Percentiles rank a stretch among this genome's conserved stretches.
Evolutionary conservation across 2,797 vertebrate species (phyloP).

Genomic region (Chelon labrosus): DNA sequence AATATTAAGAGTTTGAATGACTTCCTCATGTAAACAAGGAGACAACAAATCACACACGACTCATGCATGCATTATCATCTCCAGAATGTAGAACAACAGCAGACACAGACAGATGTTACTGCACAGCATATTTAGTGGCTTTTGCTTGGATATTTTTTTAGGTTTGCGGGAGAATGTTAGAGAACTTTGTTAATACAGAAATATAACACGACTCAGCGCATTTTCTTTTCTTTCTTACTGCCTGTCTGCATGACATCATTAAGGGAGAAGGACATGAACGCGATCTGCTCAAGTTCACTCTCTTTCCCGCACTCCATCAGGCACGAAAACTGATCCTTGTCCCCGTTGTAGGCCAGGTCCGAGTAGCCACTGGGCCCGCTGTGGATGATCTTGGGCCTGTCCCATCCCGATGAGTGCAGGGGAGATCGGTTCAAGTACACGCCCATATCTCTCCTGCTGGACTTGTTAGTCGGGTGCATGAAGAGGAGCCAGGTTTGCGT

Average conservation of each 20-base stretch:
- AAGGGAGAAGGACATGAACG: conserved; percentile 80
- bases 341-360: conserved; percentile 87
- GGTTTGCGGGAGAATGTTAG: conserved; percentile 40
- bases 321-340: conserved; percentile 86
- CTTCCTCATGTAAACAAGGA: conserved; percentile 64
- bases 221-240: conserved; percentile 70
- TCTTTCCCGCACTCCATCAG: conserved; percentile 90
- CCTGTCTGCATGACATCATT: conserved; percentile 79
- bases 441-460: conserved; percentile 85
- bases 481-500: conserved; percentile 89
- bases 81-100: conserved; percentile 63
- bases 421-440: conserved; percentile 90
- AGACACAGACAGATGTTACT: conserved; percentile 73
- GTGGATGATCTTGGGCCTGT: conserved; percentile 86
- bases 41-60: conserved; percentile 66
- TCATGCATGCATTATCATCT: conserved; percentile 75
- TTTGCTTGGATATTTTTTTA: conserved; percentile 34
- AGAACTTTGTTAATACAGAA: conserved; percentile 46
- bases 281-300: conserved; percentile 88
- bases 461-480: conserved; percentile 88
- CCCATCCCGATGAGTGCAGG: conserved; percentile 81
- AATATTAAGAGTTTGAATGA: conserved; percentile 52
- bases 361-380: conserved; percentile 92
- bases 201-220: conserved; percentile 50
- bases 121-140: conserved; percentile 63